A percentile compares a stretch with the other conserved stretches of the same genome.
Conservation (phyloP, 2,797 vertebrate genomes). For the Scomberomorus guttatus region DNA sequence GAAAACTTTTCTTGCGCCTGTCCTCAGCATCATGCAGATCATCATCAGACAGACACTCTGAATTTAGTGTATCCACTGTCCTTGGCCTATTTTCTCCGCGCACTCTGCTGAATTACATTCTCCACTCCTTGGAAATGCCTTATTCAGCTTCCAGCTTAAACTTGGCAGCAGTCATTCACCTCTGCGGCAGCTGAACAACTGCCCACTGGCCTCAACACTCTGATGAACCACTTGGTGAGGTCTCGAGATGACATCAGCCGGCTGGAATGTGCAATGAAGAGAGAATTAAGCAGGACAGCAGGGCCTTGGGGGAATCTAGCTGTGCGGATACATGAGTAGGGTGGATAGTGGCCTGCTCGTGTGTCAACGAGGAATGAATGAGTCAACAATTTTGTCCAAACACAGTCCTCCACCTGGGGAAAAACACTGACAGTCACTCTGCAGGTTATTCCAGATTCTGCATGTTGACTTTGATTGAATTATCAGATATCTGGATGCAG, state of each 20-base stretch:
- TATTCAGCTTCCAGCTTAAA: conserved; percentile 70
- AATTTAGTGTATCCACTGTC: conserved; percentile 23
- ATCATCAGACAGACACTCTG: conserved; percentile 7
- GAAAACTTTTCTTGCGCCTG: conserved; percentile 6
- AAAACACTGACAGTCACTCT: conserved; percentile 19
- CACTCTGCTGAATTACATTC: conserved; percentile 70
- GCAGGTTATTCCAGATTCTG: conserved; percentile 13
- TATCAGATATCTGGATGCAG: conserved; percentile 4
- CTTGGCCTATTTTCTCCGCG: conserved; percentile 53
- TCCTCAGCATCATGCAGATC: conserved; percentile 7
- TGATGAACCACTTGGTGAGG: conserved; percentile 62
- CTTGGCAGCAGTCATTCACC: conserved; percentile 75
- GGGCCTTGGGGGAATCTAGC: conserved; percentile 57
- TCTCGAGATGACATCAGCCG: conserved; percentile 81
- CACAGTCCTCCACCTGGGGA: conserved; percentile 39
- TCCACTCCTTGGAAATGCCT: conserved; percentile 66
- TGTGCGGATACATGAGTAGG: conserved; percentile 17
- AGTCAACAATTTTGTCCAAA: conserved; percentile 53
- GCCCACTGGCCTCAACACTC: conserved; percentile 59
- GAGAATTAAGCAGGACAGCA: conserved; percentile 71
- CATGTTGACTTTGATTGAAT: background rate
- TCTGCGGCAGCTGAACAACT: conserved; percentile 64
- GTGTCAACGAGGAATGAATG: conserved; percentile 55
- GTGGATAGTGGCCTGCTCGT: conserved; percentile 38
- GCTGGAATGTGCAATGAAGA: conserved; percentile 85